Base-by-base conservation (phyloP, 2,888 invertebrate genomes). In the Leptinotarsa haldemani region DNA sequence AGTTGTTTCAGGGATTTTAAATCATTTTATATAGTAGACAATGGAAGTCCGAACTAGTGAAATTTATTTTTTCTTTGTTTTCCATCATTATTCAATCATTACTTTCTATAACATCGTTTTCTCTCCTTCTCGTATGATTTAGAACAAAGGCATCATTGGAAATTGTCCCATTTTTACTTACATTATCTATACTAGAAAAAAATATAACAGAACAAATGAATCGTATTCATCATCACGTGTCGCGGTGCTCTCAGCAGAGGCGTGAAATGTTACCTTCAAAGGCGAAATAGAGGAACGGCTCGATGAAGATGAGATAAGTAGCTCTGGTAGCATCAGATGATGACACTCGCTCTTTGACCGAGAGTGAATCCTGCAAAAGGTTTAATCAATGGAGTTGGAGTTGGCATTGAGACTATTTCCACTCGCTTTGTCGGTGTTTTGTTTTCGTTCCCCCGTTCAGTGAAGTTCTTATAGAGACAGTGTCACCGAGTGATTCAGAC, bases 361-460 rank as follows among this genome's bases (percentile, higher is more conserved):
- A 70, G 74, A 69, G 70, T 67, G 58, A 72, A 70, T 77, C 72
- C 72, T 73, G 78, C 74, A 78, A 79, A 76, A 79, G 77, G 77
- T 75, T 68, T 79, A 80, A 78, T 80, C 80, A 80, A 81, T 82
- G 80, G 77, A 77, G 73, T 75, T 75, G 73, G 80, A 80, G 81
- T 81, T 82, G 78, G 58, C 56, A 56, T 68, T 71, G 65, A 81
- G 80, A 80, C 74, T 77, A 74, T 80, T 81, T 81, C 80, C 79
- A 80, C 79, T 86, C 88, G 83, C 89, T 89, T 89, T 89, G 87
- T 87, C 88, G 81, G 81, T 76, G 66, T 73, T 85, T 80, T 73
- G 77, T 71, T 76, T 75, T 74, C 81, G 69, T 74, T 71, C 67
- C 79, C 75, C 74, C 73, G 77, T 77, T 65, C 75, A 70, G 70